Base-by-base conservation (phyloP, 2,888 invertebrate genomes). In the Sussaba pulchella region DNA sequence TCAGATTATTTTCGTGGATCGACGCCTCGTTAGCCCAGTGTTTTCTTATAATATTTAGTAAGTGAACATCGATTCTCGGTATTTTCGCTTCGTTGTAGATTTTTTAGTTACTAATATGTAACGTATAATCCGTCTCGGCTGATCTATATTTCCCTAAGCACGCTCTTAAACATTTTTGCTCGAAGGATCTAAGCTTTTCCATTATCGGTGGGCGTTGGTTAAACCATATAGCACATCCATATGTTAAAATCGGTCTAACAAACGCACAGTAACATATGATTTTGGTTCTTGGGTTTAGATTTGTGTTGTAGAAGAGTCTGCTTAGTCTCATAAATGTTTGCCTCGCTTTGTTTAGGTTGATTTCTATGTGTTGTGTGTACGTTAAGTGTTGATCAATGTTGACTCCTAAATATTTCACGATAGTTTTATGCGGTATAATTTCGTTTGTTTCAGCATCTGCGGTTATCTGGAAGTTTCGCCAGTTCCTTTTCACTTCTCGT, bases 171-270 rank as follows among this genome's bases (percentile, higher is more conserved):
- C 81, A 79, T 9, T 59, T 41, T 67, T 81, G 76, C 43, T 83
- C 81, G 12, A 83, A 79, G 3, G 45, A 52, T 36, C 73, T 10
- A 1, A 36, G 8, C 36, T 73, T 61, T 54, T 81, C 77, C 64
- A 81, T 77, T 3, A 41, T 64, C n/a, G 74, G 63, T 0, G 80
- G 47, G 26, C 70, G 36, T 31, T 50, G 31, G 45, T 78, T 76
- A 12, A 57, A 82, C 75, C 78, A 77, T 8, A 82, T 43, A 0
- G 41, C 64, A 26, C 54, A 67, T 2, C 47, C 82, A n/a, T 82
- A 79, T 4, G 79, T 79, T 57, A 82, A 21, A 5, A 83, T 47
- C 5, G 81, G 78, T 24, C 81, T 54, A 3, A 83, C 47, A 9
- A 83, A 12, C 2, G 78, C 10, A 1, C 36, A 14, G 19, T 79